Conservation (phyloP, 2,888 invertebrate species). For the Adelphocoris suturalis region DNA sequence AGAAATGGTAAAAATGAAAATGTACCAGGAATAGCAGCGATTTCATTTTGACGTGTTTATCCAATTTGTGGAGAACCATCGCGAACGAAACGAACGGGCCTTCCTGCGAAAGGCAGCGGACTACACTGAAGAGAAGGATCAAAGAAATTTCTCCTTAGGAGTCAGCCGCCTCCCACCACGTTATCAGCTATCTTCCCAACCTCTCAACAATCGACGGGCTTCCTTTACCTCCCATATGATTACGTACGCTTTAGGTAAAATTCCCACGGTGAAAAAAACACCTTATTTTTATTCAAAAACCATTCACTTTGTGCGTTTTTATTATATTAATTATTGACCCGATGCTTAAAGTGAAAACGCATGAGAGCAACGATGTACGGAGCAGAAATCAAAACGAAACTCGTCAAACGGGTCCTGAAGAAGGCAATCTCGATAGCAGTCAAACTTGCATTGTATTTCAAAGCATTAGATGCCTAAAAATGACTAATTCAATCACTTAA, state of each 20-base stretch:
- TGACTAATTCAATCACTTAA: neutral
- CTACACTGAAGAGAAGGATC: conserved; percentile 53
- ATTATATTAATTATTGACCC: neutral
- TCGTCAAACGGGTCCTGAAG: conserved; percentile 15
- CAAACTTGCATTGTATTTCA: neutral
- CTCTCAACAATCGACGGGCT: conserved; percentile 50
- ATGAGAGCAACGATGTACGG: neutral
- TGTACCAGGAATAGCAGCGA: conserved; percentile 74
- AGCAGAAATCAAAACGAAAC: neutral
- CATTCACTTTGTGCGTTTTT: neutral
- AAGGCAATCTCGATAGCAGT: conserved; percentile 3
- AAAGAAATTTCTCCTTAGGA: conserved; percentile 67
- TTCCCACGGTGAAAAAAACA: conserved; percentile 36
- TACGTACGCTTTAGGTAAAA: neutral
- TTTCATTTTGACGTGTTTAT: conserved; percentile 75
- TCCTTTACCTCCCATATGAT: neutral
- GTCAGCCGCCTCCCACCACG: conserved; percentile 58
- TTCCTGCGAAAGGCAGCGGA: conserved; percentile 67
- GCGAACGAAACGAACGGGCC: conserved; percentile 60
- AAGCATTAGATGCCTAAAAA: neutral
- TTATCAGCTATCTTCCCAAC: conserved; percentile 66
- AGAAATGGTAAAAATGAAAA: too few species aligned
- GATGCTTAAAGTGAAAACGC: conserved; percentile 9
- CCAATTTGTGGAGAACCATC: conserved; percentile 74
- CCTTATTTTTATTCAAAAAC: conserved; percentile 22